Percentiles rank a stretch among this genome's conserved stretches.
Conservation (phyloP, 2,797 vertebrate genomes). For the Eidolon dupreanum region DNA sequence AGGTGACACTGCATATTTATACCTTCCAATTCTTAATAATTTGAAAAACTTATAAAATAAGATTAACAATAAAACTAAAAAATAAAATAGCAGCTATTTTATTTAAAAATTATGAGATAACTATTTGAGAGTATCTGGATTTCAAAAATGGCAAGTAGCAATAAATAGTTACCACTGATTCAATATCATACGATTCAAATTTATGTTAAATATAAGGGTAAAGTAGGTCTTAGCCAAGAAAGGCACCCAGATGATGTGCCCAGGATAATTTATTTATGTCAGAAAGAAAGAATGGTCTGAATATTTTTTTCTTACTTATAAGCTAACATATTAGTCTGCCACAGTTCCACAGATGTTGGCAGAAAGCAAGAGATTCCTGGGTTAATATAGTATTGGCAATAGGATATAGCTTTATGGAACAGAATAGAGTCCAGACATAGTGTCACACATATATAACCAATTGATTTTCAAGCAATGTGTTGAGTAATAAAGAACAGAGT, state of each 20-base stretch:
- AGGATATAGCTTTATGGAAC: neutral
- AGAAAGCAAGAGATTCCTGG: neutral
- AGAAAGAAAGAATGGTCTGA: neutral
- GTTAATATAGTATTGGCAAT: neutral
- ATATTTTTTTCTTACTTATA: neutral
- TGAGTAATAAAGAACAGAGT: neutral
- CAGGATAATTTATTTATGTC: neutral
- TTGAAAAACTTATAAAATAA: neutral
- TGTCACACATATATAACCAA: neutral
- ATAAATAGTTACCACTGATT: neutral
- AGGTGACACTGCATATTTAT: neutral
- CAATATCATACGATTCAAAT: neutral
- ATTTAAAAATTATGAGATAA: neutral
- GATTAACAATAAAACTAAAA: neutral
- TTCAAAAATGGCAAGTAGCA: neutral
- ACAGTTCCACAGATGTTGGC: neutral
- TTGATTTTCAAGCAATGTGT: neutral
- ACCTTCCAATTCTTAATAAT: neutral
- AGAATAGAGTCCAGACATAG: neutral
- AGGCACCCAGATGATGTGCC: neutral
- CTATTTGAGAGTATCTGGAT: neutral
- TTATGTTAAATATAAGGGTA: neutral
- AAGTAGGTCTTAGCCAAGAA: neutral
- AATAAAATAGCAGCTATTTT: neutral
- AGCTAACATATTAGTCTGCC: neutral